Evolutionary conservation across 2,113 vertebrate species (phyloP).

Genomic region (Morone chrysops): DNA sequence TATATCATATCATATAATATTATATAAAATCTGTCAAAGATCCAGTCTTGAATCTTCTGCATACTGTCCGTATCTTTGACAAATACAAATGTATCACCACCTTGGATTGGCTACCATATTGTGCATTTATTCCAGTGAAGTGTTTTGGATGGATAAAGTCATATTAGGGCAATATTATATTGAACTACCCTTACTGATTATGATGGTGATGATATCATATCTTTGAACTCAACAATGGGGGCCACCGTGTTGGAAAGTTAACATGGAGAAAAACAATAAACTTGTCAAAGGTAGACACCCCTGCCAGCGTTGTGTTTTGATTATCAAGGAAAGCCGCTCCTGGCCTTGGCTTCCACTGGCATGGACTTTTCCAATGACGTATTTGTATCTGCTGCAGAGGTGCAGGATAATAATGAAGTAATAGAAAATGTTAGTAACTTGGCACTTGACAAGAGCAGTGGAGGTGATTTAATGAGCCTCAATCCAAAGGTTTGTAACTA

Average conservation of each 20-base stretch:
- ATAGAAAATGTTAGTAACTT: slow-evolving; percentile 66
- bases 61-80: too few relatives aligned
- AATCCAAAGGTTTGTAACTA: slow-evolving; percentile 33
- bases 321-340: slow-evolving; percentile 49
- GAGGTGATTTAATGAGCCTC: slow-evolving; percentile 55
- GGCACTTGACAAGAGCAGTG: slow-evolving; percentile 41
- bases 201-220: slow-evolving; percentile 35
- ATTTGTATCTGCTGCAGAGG: slow-evolving; percentile 54
- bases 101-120: too few relatives aligned
- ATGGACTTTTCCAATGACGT: slow-evolving; percentile 60
- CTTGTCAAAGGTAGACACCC: slow-evolving; percentile 45
- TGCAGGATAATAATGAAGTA: slow-evolving; percentile 64
- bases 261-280: slow-evolving; percentile 63
- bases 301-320: slow-evolving; percentile 70
- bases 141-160: slow-evolving; percentile 19
- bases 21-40: too few relatives aligned
- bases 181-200: slow-evolving; percentile 10
- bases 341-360: slow-evolving; percentile 46
- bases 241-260: slow-evolving; percentile 40
- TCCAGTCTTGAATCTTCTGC: too few relatives aligned
- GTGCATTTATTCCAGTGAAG: not conserved
- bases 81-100: too few relatives aligned
- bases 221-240: slow-evolving; percentile 44
- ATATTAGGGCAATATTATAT: slow-evolving; percentile 28
- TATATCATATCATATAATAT: too few relatives aligned